phyloP scores from a whole-genome alignment of 2,113 vertebrate genomes.

The Ciconia boyciana region DNA sequence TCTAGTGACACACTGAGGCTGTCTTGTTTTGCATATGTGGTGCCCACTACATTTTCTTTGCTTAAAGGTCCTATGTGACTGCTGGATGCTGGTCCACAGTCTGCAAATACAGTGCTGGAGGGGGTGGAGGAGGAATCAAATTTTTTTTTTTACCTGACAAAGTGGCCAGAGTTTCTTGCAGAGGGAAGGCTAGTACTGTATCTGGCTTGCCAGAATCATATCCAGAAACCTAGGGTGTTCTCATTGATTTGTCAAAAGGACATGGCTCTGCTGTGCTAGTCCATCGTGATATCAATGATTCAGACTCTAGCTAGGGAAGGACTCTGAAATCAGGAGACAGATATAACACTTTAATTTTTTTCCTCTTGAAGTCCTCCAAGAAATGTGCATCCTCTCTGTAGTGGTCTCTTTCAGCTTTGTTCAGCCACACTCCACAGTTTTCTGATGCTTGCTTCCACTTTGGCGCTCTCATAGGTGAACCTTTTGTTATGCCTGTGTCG shows the following conservation, averaged over 20 bases:
- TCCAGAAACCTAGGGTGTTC: neutral
- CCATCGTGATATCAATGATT: neutral
- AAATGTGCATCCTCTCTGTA: neutral
- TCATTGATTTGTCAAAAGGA: neutral
- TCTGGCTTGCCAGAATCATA: neutral
- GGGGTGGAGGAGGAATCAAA: neutral
- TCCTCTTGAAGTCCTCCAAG: neutral
- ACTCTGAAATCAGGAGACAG: neutral
- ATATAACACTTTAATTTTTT: neutral
- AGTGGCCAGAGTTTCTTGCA: neutral
- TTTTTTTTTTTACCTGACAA: neutral
- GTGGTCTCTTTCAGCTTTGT: neutral
- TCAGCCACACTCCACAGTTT: neutral
- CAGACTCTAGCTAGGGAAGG: neutral
- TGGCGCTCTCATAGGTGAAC: neutral
- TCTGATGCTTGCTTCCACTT: neutral
- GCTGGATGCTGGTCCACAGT: neutral
- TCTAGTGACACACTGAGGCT: neutral
- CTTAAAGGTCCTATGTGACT: neutral
- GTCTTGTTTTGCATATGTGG: neutral
- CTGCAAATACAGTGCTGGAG: neutral
- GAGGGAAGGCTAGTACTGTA: neutral
- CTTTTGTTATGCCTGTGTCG: neutral
- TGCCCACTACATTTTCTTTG: neutral
- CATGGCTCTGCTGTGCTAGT: neutral